These are phyloP conservation scores for Parazoanthus atlanticus DNA, from an alignment of 92 coral and sea anemone genomes.

Conservation along the genomic window DNA sequence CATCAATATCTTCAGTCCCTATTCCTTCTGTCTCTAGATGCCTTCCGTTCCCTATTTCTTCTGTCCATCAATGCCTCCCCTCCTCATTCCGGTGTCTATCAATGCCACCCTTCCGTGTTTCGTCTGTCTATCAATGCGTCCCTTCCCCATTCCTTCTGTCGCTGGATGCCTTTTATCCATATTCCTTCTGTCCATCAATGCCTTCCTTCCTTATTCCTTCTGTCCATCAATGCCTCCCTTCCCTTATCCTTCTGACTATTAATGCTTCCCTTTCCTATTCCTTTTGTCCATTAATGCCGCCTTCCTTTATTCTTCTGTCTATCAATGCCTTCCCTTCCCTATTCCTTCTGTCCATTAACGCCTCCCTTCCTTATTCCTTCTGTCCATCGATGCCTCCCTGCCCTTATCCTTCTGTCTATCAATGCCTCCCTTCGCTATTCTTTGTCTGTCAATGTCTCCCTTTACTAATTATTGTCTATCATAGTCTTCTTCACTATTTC, in stretches of 20 bases:
- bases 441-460: background rate
- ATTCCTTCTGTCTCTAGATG: background rate
- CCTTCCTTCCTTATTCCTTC: background rate
- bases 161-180: background rate
- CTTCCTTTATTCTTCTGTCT: too few relatives aligned
- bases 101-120: background rate
- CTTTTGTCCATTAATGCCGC: background rate
- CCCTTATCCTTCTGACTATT: conserved; percentile 17
- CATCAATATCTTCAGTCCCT: background rate
- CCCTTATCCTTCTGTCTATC: background rate
- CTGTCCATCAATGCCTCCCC: background rate
- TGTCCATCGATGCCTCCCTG: too few relatives aligned
- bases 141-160: background rate
- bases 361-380: background rate
- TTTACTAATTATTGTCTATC: background rate
- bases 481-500: background rate
- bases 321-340: too few relatives aligned
- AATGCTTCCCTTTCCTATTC: background rate
- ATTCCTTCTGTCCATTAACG: too few relatives aligned
- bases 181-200: background rate
- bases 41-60: background rate
- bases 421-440: background rate
- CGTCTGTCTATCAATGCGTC: background rate
- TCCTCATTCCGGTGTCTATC: background rate
- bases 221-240: conserved; percentile 44